Evolutionary conservation across 2,797 vertebrate species (phyloP), one percentile per base, ranked within the genome.

Genomic region (Micrastur ruficollis): DNA sequence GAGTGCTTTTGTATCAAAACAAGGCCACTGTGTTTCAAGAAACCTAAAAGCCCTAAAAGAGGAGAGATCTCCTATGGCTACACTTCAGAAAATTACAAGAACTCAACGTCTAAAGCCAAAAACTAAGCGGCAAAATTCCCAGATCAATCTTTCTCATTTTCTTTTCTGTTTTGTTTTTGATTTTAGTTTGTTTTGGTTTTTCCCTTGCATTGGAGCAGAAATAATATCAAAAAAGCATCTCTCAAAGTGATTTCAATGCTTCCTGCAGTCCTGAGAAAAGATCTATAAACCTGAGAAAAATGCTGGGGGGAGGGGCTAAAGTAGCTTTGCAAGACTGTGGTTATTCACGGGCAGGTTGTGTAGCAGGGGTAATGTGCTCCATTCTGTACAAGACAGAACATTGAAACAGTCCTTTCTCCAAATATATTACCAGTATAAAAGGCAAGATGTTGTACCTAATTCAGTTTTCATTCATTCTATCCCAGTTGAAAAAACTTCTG

Each of bases 371-470:
- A 80, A 36, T 42, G 81, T 42, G 13, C n/a, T 84, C 66, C 90
- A 83, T 91, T 95, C 50, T 84, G 73, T 83, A 52, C 29, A 84
- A 91, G 68, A 93, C 81, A 93, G 90, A 94, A 90, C 50, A 23
- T 71, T 90, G 55, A 47, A 86, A 38, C 40, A 71, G 67, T 21
- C 25, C 63, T 86, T 73, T 67, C 67, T 74, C 29, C 49, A 76
- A 89, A 92, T 92, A 71, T 46, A 86, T 82, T 85, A 49, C 89
- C 89, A 73, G 61, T 22, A 40, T 58, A 82, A 72, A 95, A 82
- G 71, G 68, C 58, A 92, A 82, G 86, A 75, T 68, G 31, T 86
- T 93, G 83, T 66, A 80, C 46, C 44, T 78, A 40, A 44, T 82
- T 96, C 74, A 34, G 63, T 71, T 92, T 87, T 90, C 65, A 81